Evolutionary conservation across 2,113 vertebrate genomes (phyloP).

Genomic region (Hypanus sabinus): DNA sequence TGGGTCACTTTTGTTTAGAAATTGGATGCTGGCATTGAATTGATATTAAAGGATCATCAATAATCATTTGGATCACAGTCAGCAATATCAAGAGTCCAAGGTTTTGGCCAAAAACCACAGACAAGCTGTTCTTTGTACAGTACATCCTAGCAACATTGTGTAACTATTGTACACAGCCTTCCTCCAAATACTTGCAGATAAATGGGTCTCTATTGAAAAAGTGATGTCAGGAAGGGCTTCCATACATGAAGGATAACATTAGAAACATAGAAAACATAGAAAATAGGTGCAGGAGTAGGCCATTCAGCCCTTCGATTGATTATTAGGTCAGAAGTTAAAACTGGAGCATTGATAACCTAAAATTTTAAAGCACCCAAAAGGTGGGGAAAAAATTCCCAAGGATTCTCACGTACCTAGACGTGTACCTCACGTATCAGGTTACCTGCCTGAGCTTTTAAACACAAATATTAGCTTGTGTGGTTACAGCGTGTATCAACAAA

Average conservation of each 20-base stretch:
- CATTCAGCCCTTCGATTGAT: too few species aligned
- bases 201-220: background rate
- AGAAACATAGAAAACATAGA: too few species aligned
- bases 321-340: too few species aligned
- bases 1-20: background rate
- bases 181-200: background rate
- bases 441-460: background rate
- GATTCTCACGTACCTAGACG: background rate
- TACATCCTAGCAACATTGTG: background rate
- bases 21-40: background rate
- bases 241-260: background rate
- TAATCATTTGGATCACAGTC: background rate
- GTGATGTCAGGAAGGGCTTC: background rate
- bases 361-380: background rate
- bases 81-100: background rate
- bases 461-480: background rate
- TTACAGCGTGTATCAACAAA: too few species aligned
- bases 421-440: too few species aligned
- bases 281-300: too few species aligned
- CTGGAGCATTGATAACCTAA: too few species aligned
- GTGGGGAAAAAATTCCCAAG: too few species aligned
- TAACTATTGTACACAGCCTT: background rate
- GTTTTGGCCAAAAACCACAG: background rate
- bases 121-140: background rate
- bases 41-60: too few species aligned